Conservation (phyloP, 37 sponge, comb jelly and placozoan species). For the Diacarnus erythraeanus region DNA sequence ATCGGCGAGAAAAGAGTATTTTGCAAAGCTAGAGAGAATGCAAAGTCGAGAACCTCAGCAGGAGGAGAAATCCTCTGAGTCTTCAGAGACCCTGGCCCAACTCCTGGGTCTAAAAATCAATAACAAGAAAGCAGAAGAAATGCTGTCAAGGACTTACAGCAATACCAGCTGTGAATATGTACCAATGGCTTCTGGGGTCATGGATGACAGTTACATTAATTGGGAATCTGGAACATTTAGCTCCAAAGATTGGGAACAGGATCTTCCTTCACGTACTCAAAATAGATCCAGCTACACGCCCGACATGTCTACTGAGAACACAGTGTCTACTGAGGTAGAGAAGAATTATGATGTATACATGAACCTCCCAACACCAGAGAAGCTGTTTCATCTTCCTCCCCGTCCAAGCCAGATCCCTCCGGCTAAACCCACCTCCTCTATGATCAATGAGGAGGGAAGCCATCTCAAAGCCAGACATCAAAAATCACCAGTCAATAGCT, state of each 20-base stretch:
- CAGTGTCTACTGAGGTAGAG: neutral
- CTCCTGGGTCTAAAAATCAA: no score
- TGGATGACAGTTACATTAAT: constrained; percentile 44
- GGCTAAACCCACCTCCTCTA: neutral
- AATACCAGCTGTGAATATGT: constrained; percentile 5
- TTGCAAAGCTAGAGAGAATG: neutral
- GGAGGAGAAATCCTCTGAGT: no score
- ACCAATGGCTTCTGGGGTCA: constrained; percentile 2
- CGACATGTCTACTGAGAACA: neutral
- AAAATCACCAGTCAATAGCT: no score
- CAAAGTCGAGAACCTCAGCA: no score
- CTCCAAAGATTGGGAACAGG: no score
- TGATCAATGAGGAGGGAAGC: no score
- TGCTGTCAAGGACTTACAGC: neutral
- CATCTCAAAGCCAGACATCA: no score
- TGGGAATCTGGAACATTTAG: neutral
- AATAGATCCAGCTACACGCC: no score
- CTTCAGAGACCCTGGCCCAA: no score
- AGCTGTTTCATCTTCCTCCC: neutral
- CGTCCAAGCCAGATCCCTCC: neutral
- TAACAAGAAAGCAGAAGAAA: neutral
- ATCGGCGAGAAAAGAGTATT: neutral
- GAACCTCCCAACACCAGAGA: constrained; percentile 11
- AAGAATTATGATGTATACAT: neutral
- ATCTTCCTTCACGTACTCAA: neutral